These are phyloP conservation scores for Loriculus beryllinus DNA, from an alignment of 2,797 vertebrate genomes.

Conservation along the genomic window DNA sequence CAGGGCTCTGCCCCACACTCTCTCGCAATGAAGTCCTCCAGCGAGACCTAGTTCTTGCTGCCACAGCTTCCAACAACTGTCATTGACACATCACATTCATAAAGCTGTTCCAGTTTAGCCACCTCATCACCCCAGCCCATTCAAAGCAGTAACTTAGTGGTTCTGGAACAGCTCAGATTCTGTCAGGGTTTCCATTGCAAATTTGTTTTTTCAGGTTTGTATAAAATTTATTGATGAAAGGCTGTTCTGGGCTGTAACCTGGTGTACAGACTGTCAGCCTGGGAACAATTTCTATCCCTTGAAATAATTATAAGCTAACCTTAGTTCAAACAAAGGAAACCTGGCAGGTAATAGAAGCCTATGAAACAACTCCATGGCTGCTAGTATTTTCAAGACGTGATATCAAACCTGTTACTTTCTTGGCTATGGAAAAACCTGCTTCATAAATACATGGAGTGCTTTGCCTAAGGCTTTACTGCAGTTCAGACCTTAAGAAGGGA, in stretches of 20 bases:
- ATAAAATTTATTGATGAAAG: background rate
- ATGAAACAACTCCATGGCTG: background rate
- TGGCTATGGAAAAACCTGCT: background rate
- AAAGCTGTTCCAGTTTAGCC: background rate
- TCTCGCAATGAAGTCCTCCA: background rate
- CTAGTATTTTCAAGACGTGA: background rate
- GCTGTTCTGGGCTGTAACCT: slow-evolving; percentile 1
- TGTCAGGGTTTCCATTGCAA: background rate
- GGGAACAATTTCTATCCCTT: slow-evolving; percentile 1
- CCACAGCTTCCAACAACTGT: background rate
- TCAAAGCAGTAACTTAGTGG: background rate
- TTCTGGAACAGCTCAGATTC: background rate
- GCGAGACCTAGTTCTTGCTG: background rate
- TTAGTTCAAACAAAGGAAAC: slow-evolving; percentile 27
- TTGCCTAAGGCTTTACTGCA: background rate
- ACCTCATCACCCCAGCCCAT: background rate
- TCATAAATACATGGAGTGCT: background rate
- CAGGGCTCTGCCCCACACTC: background rate
- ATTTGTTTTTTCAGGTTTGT: background rate
- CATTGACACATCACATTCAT: background rate
- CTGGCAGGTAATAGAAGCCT: background rate
- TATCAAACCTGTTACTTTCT: background rate
- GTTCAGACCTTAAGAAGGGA: background rate
- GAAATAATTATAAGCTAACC: slow-evolving; percentile 9
- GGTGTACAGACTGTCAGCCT: background rate